Conservation (phyloP, 1,140 invertebrate species). For the Orussus abietinus region DNA sequence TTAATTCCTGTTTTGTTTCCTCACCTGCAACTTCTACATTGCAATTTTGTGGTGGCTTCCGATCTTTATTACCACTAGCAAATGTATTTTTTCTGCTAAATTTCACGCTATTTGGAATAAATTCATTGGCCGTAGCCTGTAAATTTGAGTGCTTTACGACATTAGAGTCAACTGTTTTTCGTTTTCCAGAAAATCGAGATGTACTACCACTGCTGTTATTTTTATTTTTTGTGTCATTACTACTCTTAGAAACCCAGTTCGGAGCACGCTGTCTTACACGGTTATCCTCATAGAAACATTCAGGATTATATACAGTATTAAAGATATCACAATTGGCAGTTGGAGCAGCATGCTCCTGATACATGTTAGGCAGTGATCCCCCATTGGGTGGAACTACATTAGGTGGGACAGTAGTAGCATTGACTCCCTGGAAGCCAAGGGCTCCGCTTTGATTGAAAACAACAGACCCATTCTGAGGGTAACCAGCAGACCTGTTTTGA, state of each 20-base stretch:
- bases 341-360: constrained; percentile 18
- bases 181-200: not conserved
- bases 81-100: constrained; percentile 6
- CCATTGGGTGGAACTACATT: constrained; percentile 5
- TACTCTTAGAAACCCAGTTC: not conserved
- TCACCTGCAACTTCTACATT: constrained; percentile 4
- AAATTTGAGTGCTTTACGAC: constrained; percentile 30
- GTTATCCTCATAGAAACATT: constrained; percentile 7
- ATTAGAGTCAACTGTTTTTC: constrained; percentile 5
- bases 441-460: constrained; percentile 16
- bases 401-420: constrained; percentile 5
- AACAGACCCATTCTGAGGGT: constrained; percentile 16
- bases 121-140: constrained; percentile 35
- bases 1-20: constrained; percentile 11
- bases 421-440: constrained; percentile 6
- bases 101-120: constrained; percentile 21
- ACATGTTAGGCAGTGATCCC: constrained; percentile 10
- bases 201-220: constrained; percentile 5
- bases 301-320: no score
- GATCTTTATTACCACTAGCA: not conserved
- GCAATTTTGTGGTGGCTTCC: constrained; percentile 8
- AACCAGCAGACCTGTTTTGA: constrained; percentile 13
- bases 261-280: not conserved
- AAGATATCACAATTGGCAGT: constrained; percentile 1
- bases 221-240: constrained; percentile 15